Base-by-base conservation (phyloP, 1,140 invertebrate species). In the Heliothis virescens region DNA sequence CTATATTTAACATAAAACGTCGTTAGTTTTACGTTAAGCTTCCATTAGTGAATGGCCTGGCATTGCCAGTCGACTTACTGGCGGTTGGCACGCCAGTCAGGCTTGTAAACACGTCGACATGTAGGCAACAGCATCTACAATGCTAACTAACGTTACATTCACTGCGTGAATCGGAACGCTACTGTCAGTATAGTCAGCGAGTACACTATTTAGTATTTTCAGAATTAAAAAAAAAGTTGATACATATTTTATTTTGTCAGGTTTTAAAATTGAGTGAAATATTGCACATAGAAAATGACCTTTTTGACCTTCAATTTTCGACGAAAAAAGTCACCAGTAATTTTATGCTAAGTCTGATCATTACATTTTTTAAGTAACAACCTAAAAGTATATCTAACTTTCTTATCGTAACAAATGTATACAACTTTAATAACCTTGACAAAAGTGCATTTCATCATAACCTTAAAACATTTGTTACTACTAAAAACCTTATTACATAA, bases 21-120 rank as follows among this genome's bases (percentile, higher is more conserved):
- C 80, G 60, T 79, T 79, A 82, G 52, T 79, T 79, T 67, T 79
- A 74, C 76, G 80, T 79, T 67, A 74, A 79, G 76, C 57, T 81
- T 52, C 76, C 67, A 80, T 80, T 83, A 83, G 73, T 83, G 79
- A 83, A 83, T 83, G 79, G 82, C 63, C 53, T 67, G 41, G 69
- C 59, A 79, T 79, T 52, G 69, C 60, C 57, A 34, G 60, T 50
- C 52, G 55, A 76, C 59, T 81, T 77, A 81, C 81, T 55, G 79
- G 72, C 41, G 47, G 18, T 55, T 52, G 72, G 55, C 81, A 82
- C 81, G 81, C 76, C 81, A 79, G 21, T 29, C 48, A 16, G 60
- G 55, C 67, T 74, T 79, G 81, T 82, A 82, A 82, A 79, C 77
- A 79, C 57, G 77, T 67, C 52, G 75, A 52, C 26, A 65, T 65